Evolutionary conservation across 2,113 vertebrate species (phyloP), one percentile per base, ranked within the genome.

Genomic region (Bolborhynchus lineola): DNA sequence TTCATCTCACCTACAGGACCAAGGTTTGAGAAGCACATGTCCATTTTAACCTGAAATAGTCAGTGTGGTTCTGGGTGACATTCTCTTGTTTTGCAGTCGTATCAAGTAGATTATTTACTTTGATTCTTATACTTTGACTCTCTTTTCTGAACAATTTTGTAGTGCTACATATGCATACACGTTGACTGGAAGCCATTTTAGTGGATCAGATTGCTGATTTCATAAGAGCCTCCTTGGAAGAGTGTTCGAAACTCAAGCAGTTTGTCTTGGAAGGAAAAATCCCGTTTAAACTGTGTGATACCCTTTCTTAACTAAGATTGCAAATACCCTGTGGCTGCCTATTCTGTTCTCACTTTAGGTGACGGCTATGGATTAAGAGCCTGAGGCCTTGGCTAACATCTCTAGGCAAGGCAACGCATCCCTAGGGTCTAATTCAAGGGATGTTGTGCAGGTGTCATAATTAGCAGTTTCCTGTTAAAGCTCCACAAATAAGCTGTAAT

Each of bases 391-490:
- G 86, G 93, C 83, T 75, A 95, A 91, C 91, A 88, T 96, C 72
- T 95, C 24, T 69, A 74, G 64, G 86, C 83, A 70, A 94, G 64
- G 90, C 94, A 88, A 57, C 29, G 53, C 77, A 84, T 97, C 98
- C 95, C 97, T 11, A 68, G 86, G 96, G 97, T 21, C 97, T 87
- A 94, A 94, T 97, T 92, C 76, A 81, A 62, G 82, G 93, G 49
- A 97, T 93, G 35, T 87, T 95, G 60, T 81, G 91, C 96, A 97
- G 95, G 97, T 98, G 97, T 97, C 85, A 97, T 98, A 98, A 98
- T 98, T 98, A 98, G 95, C 96, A 95, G 96, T 95, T 98, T 98
- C 97, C 97, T 97, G 97, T 86, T 75, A 88, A 92, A 97, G 50
- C 65, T 92, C 96, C 93, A 90, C 94, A 97, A 97, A 97, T 95